A percentile compares a stretch with the other conserved stretches of the same genome.
Evolutionary conservation across 1,140 invertebrate species (phyloP).

Genomic region (Globodera rostochiensis): DNA sequence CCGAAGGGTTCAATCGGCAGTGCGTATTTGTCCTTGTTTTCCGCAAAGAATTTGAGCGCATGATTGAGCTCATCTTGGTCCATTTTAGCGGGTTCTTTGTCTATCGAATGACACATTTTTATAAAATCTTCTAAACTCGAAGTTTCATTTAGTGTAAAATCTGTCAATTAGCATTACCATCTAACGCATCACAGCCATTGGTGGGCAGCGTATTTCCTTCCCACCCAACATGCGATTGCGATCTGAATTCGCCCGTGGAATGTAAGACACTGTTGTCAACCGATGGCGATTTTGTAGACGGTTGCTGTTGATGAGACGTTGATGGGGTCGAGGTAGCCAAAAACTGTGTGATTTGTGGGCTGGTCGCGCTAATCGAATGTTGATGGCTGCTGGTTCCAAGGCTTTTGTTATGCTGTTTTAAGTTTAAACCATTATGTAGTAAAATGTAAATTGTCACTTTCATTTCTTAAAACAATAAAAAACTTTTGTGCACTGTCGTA

Average conservation of each 20-base stretch:
- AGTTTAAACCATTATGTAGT: too few relatives aligned
- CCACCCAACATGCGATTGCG: neutral
- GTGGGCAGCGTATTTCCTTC: neutral
- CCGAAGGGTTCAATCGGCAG: neutral
- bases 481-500: too few relatives aligned
- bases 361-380: too few relatives aligned
- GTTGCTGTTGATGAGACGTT: too few relatives aligned
- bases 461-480: too few relatives aligned
- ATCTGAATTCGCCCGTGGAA: neutral
- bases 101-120: neutral
- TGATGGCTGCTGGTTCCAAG: too few relatives aligned
- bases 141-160: neutral
- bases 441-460: too few relatives aligned
- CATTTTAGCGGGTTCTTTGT: neutral
- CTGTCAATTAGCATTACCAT: neutral
- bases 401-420: too few relatives aligned
- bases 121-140: neutral
- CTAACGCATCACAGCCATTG: neutral
- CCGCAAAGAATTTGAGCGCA: neutral
- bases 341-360: too few relatives aligned
- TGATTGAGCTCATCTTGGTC: neutral
- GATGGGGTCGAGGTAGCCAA: too few relatives aligned
- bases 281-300: too few relatives aligned
- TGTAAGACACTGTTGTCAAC: too few relatives aligned
- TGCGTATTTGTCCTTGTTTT: slow-evolving; percentile 8